Evolutionary conservation across 2,888 invertebrate genomes (phyloP), one percentile per base, ranked within the genome.

Genomic region (Xylophagus ater): DNA sequence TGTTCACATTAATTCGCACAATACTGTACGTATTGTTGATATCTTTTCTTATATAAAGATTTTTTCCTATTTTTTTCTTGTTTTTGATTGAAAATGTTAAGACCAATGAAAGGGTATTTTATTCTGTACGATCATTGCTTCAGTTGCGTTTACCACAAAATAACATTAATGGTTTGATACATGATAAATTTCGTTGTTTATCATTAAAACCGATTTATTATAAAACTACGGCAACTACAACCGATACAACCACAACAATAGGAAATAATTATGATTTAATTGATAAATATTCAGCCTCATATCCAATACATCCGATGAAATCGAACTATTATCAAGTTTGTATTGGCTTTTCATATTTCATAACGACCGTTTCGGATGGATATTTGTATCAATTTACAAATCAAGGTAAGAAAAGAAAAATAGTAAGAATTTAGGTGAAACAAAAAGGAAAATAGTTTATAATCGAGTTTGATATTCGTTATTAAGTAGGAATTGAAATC

Each of bases 341-440:
- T 33, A 70, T 72, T 36, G 78, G 78, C 4, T 66, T 77, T 28
- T 70, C 71, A 21, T 76, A 76, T 47, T 66, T 80, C 53, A 67
- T 77, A 51, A 77, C 72, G 30, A 75, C 77, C 0, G 67, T 70
- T 19, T 75, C 76, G 52, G 79, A 81, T 55, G 84, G 82, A 10
- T 82, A 77, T 58, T 62, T 84, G 40, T 83, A 81, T 57, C 76
- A 80, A 51, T 77, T 81, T 51, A 68, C 70, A 37, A 70, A 69
- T 29, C 59, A 65, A 44, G 65, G 64, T 55, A 56, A 45, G 36
- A 33, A 20, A 9, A 9, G 12, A 6, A 14, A 18, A 13, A n/a
- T 15, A 8, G 28, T n/a, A 9, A 4, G 9, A 26, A 33, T 38
- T 28, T 14, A 12, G 31, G 18, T 9, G 31, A 15, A 7, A 15